Evolutionary conservation across 53 echinoderm and acorn worm genomes (phyloP).

Genomic region (Hippasteria phrygiana): DNA sequence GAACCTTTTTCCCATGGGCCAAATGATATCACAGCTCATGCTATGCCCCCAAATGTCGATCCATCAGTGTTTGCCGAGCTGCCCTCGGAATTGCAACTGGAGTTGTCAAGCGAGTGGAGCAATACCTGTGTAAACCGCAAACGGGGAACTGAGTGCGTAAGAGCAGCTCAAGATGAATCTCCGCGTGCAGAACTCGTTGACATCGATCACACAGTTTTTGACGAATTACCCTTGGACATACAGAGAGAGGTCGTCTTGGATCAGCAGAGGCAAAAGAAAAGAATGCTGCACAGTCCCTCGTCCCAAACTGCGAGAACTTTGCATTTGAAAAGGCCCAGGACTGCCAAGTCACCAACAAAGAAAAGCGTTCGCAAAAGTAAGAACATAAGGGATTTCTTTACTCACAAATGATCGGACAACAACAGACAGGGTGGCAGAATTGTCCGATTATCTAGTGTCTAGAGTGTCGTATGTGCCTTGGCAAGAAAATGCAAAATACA

Average conservation of each 20-base stretch:
- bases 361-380: conserved; percentile 2
- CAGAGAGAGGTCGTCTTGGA: conserved; percentile 56
- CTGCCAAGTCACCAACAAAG: neutral
- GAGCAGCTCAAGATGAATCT: neutral
- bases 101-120: conserved; percentile 78
- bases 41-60: conserved; percentile 81
- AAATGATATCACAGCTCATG: neutral
- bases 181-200: neutral
- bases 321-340: conserved; percentile 26
- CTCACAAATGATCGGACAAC: conserved; percentile 13
- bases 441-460: too few species aligned
- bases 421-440: too few species aligned
- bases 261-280: conserved; percentile 43
- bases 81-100: conserved; percentile 78
- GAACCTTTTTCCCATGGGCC: neutral
- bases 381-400: conserved; percentile 29
- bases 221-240: conserved; percentile 55
- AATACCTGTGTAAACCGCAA: neutral
- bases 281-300: neutral
- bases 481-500: too few species aligned
- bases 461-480: too few species aligned
- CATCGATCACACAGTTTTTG: conserved; percentile 61
- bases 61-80: conserved; percentile 78
- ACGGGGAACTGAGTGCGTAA: neutral
- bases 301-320: neutral